phyloP scores from a whole-genome alignment of 2,888 invertebrate species.

The Agriopis aurantiaria region DNA sequence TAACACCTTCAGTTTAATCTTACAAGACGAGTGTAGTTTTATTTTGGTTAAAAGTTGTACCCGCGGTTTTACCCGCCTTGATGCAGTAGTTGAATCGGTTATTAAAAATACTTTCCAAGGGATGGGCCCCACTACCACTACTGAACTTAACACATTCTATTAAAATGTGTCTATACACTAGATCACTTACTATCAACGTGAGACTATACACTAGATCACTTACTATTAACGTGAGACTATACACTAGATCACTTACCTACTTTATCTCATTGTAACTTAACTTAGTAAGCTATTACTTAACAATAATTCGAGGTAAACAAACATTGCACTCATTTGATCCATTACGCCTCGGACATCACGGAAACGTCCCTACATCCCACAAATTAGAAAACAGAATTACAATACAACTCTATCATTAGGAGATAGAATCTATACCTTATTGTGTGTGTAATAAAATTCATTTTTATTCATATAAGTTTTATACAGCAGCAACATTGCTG shows the following conservation, averaged over 20 bases:
- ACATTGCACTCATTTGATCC: constrained; percentile 48
- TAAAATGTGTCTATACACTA: no score
- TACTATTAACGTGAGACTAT: no score
- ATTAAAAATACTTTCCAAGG: no score
- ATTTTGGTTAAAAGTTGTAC: background rate
- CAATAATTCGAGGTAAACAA: constrained; percentile 36
- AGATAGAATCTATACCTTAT: background rate
- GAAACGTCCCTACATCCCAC: constrained; percentile 33
- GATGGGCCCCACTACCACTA: no score
- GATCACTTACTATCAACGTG: no score
- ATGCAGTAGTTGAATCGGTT: no score
- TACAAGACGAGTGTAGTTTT: background rate
- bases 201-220: no score
- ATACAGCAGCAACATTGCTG: background rate
- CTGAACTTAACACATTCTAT: no score
- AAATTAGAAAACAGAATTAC: constrained; percentile 30
- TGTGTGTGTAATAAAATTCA: background rate
- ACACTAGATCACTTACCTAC: no score
- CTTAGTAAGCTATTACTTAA: no score
- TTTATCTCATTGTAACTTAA: no score
- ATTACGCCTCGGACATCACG: constrained; percentile 56
- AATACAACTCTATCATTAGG: background rate
- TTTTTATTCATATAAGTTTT: background rate
- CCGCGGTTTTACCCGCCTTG: no score
- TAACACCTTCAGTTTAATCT: background rate